Percentiles rank a stretch among this genome's conserved stretches.
Evolutionary conservation across 1,140 invertebrate species (phyloP).

Genomic region (Cyphomyrmex costatus): DNA sequence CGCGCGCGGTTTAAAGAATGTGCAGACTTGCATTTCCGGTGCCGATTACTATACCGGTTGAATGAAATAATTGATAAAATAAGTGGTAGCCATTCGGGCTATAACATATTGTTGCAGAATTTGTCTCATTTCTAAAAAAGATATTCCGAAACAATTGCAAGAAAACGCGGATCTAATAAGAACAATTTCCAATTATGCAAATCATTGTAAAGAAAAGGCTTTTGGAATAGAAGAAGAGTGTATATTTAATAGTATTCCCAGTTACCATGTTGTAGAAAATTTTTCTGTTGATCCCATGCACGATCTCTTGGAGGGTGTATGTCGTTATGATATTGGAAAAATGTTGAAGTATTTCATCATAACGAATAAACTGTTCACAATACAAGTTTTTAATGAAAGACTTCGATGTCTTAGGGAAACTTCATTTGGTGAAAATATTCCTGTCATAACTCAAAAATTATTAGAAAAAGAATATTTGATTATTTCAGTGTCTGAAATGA

Average conservation of each 20-base stretch:
- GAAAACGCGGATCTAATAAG: background rate
- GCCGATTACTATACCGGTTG: too few relatives aligned
- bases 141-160: background rate
- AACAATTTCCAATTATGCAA: background rate
- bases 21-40: too few relatives aligned
- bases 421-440: background rate
- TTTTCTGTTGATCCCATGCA: conserved; percentile 17
- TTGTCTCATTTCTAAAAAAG: background rate
- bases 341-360: background rate
- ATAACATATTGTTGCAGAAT: conserved; percentile 16
- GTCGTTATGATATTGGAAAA: conserved; percentile 7
- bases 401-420: background rate
- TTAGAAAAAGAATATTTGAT: conserved; percentile 14
- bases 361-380: background rate
- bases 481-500: background rate
- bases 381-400: background rate
- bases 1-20: too few relatives aligned
- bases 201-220: background rate
- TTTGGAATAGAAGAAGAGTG: conserved; percentile 6
- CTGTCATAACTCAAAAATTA: background rate
- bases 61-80: too few relatives aligned
- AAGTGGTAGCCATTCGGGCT: too few relatives aligned
- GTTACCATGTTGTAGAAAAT: background rate
- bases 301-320: background rate
- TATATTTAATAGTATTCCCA: conserved; percentile 3